Evolutionary conservation across 2,113 vertebrate species (phyloP), one percentile per base, ranked within the genome.

Genomic region (Percina caprodes): DNA sequence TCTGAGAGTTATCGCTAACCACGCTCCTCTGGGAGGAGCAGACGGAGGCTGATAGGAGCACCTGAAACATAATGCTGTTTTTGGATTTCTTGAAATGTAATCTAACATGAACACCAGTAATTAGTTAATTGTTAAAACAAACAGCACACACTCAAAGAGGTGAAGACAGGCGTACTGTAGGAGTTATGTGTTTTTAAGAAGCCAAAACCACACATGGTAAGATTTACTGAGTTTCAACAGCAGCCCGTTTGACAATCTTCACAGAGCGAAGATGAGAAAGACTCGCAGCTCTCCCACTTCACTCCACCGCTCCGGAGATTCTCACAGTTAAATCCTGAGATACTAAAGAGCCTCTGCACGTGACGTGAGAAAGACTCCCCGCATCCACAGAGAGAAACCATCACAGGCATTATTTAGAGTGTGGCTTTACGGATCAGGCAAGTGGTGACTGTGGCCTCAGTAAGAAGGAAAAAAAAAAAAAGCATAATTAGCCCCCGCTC

Each of bases 401-500:
- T 91, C 88, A 89, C 84, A 91, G 87, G 75, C 62, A 5, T 80
- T 79, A 73, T 83, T 88, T 69, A 76, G 79, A 83, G 83, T 85
- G 86, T 69, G 82, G 83, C 85, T 94, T 86, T 84, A 76, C 82
- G 88, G 87, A 90, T 90, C 85, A 88, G 89, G 74, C 79, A 67
- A 81, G 79, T 55, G 83, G 87, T 89, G 82, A 72, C 85, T 87
- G 85, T 88, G 89, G 85, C 70, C 77, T 85, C 65, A 51, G 74
- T 70, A 35, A 60, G 70, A 72, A 54, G 5, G 21, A 35, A 82
- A 63, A 66, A 75, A 35, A 82, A 63, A 66, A 75, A 72, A 51
- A 70, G 68, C 79, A 86, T 92, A 93, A 93, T 93, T 92, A 93
- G 74, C 84, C 80, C 62, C 67, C 82, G 52, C 82, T 88, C 89